Evolutionary conservation across 2,888 invertebrate genomes (phyloP).

Genomic region (Cosmorhoe ocellata): DNA sequence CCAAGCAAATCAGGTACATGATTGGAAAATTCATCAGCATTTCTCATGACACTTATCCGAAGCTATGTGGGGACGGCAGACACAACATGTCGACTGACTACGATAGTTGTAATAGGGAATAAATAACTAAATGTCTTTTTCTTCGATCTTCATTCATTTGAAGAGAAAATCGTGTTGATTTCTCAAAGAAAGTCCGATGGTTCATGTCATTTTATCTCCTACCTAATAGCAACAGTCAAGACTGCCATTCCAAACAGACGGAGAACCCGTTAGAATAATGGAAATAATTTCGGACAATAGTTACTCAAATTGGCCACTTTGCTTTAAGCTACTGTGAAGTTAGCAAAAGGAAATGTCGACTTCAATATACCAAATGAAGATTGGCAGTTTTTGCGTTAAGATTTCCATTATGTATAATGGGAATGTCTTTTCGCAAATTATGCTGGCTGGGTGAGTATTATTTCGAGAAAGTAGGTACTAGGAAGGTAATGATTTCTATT

Average conservation of each 20-base stretch:
- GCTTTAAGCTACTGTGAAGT: constrained; percentile 7
- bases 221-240: constrained; percentile 5
- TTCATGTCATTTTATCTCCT: constrained; percentile 7
- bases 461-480: neutral
- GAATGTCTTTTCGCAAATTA: constrained; percentile 8
- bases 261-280: constrained; percentile 22
- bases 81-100: too few species aligned
- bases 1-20: too few species aligned
- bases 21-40: too few species aligned
- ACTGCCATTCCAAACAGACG: constrained; percentile 14
- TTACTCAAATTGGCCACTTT: constrained; percentile 10
- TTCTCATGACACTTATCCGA: too few species aligned
- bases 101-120: too few species aligned
- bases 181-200: constrained; percentile 3
- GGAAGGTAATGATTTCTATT: too few species aligned
- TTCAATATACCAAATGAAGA: constrained; percentile 14
- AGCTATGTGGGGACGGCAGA: too few species aligned
- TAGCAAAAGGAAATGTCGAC: constrained; percentile 7
- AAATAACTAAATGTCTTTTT: too few species aligned
- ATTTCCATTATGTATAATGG: constrained; percentile 9
- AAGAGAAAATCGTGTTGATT: neutral
- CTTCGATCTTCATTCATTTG: neutral
- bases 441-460: constrained; percentile 1
- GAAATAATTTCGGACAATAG: constrained; percentile 21
- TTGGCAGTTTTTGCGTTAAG: constrained; percentile 9